phyloP scores from a whole-genome alignment of 2,113 vertebrate species.

The Xiphophorus couchianus region DNA sequence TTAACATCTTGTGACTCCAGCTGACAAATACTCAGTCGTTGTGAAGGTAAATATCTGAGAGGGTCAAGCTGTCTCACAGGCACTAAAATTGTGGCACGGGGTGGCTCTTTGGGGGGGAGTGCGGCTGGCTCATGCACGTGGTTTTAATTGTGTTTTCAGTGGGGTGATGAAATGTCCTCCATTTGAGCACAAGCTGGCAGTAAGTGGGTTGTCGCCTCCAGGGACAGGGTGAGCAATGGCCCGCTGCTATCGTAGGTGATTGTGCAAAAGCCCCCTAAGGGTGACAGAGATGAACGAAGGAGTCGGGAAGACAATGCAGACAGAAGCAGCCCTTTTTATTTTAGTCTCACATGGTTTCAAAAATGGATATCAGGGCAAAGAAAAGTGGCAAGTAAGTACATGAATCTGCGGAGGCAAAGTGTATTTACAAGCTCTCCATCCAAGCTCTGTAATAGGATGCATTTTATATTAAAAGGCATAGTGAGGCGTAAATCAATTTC shows the following conservation, averaged over 20 bases:
- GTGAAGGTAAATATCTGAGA: slow-evolving; percentile 62
- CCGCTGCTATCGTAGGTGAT: slow-evolving; percentile 66
- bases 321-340: slow-evolving; percentile 18
- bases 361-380: background rate
- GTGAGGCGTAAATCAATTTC: background rate
- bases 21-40: slow-evolving; percentile 52
- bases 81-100: slow-evolving; percentile 44
- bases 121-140: slow-evolving; percentile 11
- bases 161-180: slow-evolving; percentile 73
- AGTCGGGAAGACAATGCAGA: slow-evolving; percentile 55
- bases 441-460: background rate
- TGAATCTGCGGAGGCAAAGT: background rate
- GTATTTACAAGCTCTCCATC: background rate
- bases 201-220: slow-evolving; percentile 75
- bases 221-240: slow-evolving; percentile 73
- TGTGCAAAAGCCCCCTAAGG: slow-evolving; percentile 63
- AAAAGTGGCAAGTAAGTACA: background rate
- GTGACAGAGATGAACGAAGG: slow-evolving; percentile 67
- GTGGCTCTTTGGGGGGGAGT: slow-evolving; percentile 40
- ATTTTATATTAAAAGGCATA: background rate
- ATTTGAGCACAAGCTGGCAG: slow-evolving; percentile 68
- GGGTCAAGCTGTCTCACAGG: slow-evolving; percentile 38
- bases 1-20: slow-evolving; percentile 12
- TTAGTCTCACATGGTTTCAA: slow-evolving; percentile 11
- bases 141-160: slow-evolving; percentile 74